Evolutionary conservation across 23 tunicate species (phyloP), one percentile per base, ranked within the genome.

Genomic region (Pegea sp.): DNA sequence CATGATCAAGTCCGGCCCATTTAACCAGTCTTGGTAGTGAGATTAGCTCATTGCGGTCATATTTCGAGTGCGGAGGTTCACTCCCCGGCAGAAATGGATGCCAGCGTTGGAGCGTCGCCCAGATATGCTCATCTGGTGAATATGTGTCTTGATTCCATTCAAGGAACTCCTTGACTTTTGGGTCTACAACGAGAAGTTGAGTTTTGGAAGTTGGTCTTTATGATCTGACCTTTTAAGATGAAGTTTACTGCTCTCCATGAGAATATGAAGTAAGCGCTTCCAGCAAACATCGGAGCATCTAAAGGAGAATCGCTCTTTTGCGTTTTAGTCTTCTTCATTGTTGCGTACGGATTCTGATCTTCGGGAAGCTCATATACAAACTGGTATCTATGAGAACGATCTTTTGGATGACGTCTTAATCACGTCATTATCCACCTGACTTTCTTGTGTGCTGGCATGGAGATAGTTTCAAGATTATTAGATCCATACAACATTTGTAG

Each of bases 121-220:
- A 91, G 60, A 91, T 53, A 43, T 71, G 81, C 42, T 91, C 99
- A 42, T 91, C 99, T 0, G 99, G 99, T 19, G 99, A 91, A 53
- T 78, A 91, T 5, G 86, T 65, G 58, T 91, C 99, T 54, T 74
- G 57, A 46, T 69, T 66, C 99, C 99, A 91, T 29, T 72, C 56
- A 30, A 91, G 48, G 34, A 91, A 78, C 19, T 52, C 59, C 42
- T 67, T 61, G 1, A 91, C 64, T 2, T 28, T 48, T 5, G 69
- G 30, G 44, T 87, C 96, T 75, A 11, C 11, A 38, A 8, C 46
- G 16, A 38, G 16, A 38, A 38, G 46, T 38, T 38, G 46, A 38
- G 46, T 38, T 38, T 8, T 38, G 16, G 11, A 8, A 8, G 46
- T 8, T 8, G 46, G 46, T 16, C 11, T 18, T 20, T 6, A 23